Evolutionary conservation across 2,113 vertebrate species (phyloP).

Genomic region (Emydura subglobosa): DNA sequence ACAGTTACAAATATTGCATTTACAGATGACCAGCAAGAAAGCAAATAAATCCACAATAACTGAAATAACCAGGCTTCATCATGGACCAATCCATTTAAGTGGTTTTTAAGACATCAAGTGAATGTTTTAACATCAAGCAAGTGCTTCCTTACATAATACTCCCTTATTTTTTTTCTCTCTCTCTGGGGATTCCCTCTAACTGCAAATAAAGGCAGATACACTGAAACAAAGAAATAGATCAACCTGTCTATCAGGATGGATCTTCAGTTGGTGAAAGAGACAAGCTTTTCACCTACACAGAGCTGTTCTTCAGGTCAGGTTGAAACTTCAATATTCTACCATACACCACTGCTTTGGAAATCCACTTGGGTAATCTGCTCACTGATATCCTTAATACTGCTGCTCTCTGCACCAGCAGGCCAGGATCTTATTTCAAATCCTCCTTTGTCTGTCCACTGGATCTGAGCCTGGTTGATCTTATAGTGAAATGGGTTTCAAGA

Average conservation of each 20-base stretch:
- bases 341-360: neutral
- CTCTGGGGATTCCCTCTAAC: slow-evolving; percentile 11
- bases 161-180: slow-evolving; percentile 15
- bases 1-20: neutral
- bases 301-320: neutral
- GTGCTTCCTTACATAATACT: slow-evolving; percentile 28
- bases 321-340: neutral
- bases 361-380: neutral
- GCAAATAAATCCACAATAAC: neutral
- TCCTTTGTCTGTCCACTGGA: neutral
- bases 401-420: neutral
- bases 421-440: neutral
- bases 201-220: slow-evolving; percentile 38
- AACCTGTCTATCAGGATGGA: neutral
- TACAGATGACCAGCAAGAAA: neutral
- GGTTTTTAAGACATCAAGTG: neutral
- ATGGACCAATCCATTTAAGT: slow-evolving; percentile 2
- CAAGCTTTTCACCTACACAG: neutral
- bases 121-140: slow-evolving; percentile 6
- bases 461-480: neutral
- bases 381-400: neutral
- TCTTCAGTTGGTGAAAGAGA: neutral
- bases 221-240: slow-evolving; percentile 28
- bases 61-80: neutral
- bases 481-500: neutral